These are phyloP conservation scores for Pseudorectes ferrugineus DNA, from an alignment of 2,113 vertebrate genomes.

Conservation along the genomic window DNA sequence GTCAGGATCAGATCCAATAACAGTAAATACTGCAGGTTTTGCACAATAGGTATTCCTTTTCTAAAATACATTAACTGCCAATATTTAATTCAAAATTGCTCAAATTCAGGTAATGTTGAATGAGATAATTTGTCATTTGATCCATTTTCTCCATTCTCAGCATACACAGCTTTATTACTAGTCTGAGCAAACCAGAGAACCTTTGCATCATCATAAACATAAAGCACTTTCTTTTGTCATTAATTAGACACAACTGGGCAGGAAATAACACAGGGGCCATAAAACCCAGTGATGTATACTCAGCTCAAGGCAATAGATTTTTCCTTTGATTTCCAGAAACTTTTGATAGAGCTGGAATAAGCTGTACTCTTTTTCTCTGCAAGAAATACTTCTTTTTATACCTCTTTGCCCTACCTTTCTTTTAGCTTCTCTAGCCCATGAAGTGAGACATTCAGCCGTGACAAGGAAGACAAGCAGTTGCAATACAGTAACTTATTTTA, in stretches of 20 bases:
- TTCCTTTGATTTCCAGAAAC: background rate
- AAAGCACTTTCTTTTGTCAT: constrained; percentile 54
- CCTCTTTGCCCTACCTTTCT: background rate
- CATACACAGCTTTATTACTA: constrained; percentile 20
- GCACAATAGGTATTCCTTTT: background rate
- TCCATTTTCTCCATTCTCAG: constrained; percentile 16
- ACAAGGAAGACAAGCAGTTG: background rate
- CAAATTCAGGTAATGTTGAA: background rate
- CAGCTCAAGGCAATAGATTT: constrained; percentile 28
- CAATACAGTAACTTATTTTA: background rate
- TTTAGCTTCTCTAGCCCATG: background rate
- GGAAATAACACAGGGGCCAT: constrained; percentile 18
- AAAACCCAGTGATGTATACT: constrained; percentile 18
- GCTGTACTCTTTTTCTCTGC: background rate
- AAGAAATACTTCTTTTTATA: background rate
- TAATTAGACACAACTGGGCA: constrained; percentile 58
- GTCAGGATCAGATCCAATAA: background rate
- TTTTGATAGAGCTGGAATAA: background rate
- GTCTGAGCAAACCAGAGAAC: constrained; percentile 8
- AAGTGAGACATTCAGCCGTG: background rate
- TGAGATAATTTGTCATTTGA: background rate
- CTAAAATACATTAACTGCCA: background rate
- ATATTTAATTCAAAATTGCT: constrained; percentile 12
- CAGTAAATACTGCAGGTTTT: background rate
- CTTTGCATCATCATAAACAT: constrained; percentile 38